phyloP scores from a whole-genome alignment of 2,113 vertebrate species.

The Callocephalon fimbriatum region DNA sequence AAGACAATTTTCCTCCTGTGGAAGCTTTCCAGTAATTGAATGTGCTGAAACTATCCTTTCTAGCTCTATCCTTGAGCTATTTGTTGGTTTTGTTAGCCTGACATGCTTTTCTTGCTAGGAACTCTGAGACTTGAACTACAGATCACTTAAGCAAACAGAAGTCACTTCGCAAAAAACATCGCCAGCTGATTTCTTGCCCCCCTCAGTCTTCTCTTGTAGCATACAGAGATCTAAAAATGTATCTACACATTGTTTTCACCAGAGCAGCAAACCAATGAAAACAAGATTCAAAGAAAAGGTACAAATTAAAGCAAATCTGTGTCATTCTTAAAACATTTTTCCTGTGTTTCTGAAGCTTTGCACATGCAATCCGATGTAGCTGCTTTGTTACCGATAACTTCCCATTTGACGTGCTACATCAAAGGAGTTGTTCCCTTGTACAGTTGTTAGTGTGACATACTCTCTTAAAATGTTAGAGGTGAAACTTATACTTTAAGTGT shows the following conservation, averaged over 20 bases:
- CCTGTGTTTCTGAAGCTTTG: background rate
- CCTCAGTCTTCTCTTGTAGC: background rate
- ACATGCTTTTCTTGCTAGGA: background rate
- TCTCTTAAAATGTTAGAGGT: background rate
- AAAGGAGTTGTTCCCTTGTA: background rate
- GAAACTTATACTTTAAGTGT: background rate
- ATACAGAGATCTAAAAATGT: background rate
- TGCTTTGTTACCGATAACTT: background rate
- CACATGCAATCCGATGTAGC: background rate
- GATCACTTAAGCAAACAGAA: background rate
- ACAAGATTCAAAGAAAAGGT: background rate
- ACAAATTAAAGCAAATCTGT: background rate
- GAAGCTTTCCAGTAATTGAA: conserved; percentile 25
- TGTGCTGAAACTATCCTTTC: conserved; percentile 11
- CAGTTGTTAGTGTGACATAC: background rate
- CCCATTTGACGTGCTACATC: background rate
- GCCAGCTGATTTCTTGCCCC: background rate
- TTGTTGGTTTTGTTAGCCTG: conserved; percentile 9
- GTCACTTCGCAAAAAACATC: background rate
- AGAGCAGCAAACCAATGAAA: background rate
- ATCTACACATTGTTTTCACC: fast-evolving
- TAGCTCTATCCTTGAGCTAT: conserved; percentile 27
- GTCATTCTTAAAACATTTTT: background rate
- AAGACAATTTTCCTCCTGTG: conserved; percentile 37
- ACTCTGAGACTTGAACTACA: background rate